Conservation (phyloP, 1,140 invertebrate genomes). For the Sweltsa coloradensis region DNA sequence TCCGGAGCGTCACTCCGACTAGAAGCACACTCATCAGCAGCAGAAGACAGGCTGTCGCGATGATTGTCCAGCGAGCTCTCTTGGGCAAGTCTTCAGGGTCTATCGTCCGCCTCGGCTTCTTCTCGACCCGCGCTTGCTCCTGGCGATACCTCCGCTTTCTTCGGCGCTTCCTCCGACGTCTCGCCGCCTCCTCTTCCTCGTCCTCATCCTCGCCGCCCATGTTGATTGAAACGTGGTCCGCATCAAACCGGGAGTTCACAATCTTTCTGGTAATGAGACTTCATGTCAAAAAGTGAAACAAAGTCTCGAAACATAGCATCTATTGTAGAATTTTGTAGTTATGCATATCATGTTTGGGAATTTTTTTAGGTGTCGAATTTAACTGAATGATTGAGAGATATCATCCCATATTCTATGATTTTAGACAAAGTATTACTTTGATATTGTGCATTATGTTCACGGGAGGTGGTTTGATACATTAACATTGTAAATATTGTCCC, state of each 20-base stretch:
- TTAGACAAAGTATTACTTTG: no score
- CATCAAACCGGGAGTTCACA: neutral
- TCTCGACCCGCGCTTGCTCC: constrained; percentile 24
- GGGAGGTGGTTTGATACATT: no score
- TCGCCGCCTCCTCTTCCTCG: constrained; percentile 4
- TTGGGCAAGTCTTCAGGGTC: constrained; percentile 67
- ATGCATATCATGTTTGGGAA: no score
- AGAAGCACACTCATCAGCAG: constrained; percentile 74
- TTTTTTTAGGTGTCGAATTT: no score
- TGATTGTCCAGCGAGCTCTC: constrained; percentile 75
- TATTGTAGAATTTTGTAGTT: no score
- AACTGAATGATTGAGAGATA: no score
- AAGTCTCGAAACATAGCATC: no score
- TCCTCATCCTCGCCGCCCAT: constrained; percentile 10
- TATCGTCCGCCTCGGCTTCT: constrained; percentile 21
- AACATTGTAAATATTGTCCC: no score
- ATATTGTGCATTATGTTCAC: no score
- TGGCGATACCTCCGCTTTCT: constrained; percentile 28
- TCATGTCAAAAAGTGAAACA: neutral
- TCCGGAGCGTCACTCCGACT: constrained; percentile 75
- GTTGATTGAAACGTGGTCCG: constrained; percentile 4
- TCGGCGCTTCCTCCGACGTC: constrained; percentile 28
- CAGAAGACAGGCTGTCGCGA: constrained; percentile 71
- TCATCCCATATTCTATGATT: no score
- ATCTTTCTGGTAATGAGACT: constrained; percentile 8